Conservation (phyloP, 2,797 vertebrate genomes). For the Melanotaenia pygmaea region DNA sequence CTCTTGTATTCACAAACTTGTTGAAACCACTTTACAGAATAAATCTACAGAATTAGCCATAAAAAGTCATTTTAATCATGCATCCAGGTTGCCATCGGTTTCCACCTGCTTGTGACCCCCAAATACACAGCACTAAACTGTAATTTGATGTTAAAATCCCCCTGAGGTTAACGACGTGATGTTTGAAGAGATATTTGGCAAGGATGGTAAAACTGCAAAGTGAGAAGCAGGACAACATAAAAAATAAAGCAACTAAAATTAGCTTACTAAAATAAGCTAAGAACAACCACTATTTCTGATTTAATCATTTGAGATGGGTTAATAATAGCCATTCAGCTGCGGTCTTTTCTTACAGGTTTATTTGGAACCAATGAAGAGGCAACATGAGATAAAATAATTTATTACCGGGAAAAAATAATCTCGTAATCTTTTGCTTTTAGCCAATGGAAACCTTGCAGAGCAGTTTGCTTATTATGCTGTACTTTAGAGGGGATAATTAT, state of each 20-base stretch:
- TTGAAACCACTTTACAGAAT: slow-evolving; percentile 59
- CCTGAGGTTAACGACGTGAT: too few species aligned
- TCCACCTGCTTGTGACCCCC: not conserved
- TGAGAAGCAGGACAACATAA: not conserved
- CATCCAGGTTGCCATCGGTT: not conserved
- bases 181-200: too few species aligned
- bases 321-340: not conserved
- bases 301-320: not conserved
- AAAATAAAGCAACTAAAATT: not conserved
- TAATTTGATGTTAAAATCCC: not conserved
- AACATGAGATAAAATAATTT: too few species aligned
- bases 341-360: too few species aligned
- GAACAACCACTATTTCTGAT: not conserved
- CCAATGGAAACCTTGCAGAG: too few species aligned
- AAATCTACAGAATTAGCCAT: slow-evolving; percentile 46
- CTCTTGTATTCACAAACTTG: slow-evolving; percentile 27
- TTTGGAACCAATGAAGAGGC: too few species aligned
- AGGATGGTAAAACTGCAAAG: too few species aligned
- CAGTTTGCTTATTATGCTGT: too few species aligned
- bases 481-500: too few species aligned
- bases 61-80: slow-evolving; percentile 8
- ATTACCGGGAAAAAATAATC: too few species aligned
- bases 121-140: not conserved
- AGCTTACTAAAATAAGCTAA: too few species aligned
- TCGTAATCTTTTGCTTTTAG: too few species aligned